Evolutionary conservation across 2,113 vertebrate genomes (phyloP).

Genomic region (Pseudopipra pipra): DNA sequence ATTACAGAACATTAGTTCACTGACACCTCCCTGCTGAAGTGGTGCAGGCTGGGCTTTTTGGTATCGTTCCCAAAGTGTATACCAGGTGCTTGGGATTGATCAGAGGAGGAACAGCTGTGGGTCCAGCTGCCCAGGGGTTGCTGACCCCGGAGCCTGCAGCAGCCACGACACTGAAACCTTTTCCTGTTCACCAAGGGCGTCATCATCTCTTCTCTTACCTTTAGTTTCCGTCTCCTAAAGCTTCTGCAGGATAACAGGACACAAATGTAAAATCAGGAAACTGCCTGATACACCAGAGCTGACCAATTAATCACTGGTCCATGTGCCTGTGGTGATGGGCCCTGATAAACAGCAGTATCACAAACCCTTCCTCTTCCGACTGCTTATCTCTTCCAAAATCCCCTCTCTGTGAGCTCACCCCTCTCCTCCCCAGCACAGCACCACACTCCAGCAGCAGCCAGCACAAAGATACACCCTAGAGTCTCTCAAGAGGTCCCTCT

Average conservation of each 20-base stretch:
- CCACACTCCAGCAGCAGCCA: neutral
- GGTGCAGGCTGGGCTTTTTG: neutral
- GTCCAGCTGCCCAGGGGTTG: fast-evolving
- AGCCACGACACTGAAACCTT: neutral
- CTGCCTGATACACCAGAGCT: neutral
- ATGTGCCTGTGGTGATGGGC: neutral
- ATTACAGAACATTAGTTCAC: neutral
- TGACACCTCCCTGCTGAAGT: neutral
- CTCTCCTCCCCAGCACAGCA: fast-evolving
- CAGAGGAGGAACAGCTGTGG: neutral
- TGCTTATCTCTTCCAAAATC: neutral
- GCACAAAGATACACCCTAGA: neutral
- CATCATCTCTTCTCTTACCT: neutral
- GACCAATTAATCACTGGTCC: neutral
- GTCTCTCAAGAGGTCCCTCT: neutral
- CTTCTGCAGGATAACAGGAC: neutral
- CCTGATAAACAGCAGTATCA: neutral
- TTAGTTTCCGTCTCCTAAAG: neutral
- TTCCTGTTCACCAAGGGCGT: neutral
- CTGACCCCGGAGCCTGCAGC: neutral
- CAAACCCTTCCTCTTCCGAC: neutral
- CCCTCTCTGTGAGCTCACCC: neutral
- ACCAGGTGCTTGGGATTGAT: neutral
- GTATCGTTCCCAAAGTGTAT: fast-evolving
- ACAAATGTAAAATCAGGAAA: neutral